Base-by-base conservation (phyloP, 2,797 vertebrate genomes). In the Sardinella longiceps region DNA sequence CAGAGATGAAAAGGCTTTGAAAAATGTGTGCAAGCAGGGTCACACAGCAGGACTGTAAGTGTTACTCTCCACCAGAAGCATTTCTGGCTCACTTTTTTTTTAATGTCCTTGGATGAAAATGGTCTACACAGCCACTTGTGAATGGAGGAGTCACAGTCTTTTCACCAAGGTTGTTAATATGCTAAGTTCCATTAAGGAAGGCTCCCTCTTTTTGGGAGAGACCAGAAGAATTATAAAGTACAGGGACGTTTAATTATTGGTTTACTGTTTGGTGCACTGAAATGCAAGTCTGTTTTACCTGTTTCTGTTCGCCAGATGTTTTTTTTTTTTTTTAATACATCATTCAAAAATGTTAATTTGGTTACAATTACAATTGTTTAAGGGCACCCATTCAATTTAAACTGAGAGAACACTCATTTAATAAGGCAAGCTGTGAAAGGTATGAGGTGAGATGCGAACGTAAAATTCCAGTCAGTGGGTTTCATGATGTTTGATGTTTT, bases 1-100 rank as follows among this genome's bases (percentile, higher is more conserved):
- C 70, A 43, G 70, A 43, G 70, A 77, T 77, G 70, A 77, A 77
- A 77, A 23, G 70, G 70, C 70, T 77, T 77, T 77, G 70, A 43
- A 18, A 77, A 77, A 77, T 77, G 37, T 23, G 28, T 39, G 37
- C 70, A 77, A 77, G 37, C 37, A 43, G 70, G 70, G 18, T 77
- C 70, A 43, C 70, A 43, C 70, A 77, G 70, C 70, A 23, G 18
- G 70, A 77, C 70, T 77, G 4, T 43, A 33, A 43, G 70, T 77
- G 70, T 43, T 43, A 43, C 70, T 43, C 37, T 43, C 70, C 37
- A 77, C 33, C 37, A 43, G 70, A 77, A 20, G 70, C 70, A 43
- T 77, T 77, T 77, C 70, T 74, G 66, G 30, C 25, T 14, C 30
- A 43, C 15, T 50, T 50, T 77, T 74, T 66, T 70, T 39, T 39